Conservation (phyloP, 2,113 vertebrate species). For the Siniperca knerii region DNA sequence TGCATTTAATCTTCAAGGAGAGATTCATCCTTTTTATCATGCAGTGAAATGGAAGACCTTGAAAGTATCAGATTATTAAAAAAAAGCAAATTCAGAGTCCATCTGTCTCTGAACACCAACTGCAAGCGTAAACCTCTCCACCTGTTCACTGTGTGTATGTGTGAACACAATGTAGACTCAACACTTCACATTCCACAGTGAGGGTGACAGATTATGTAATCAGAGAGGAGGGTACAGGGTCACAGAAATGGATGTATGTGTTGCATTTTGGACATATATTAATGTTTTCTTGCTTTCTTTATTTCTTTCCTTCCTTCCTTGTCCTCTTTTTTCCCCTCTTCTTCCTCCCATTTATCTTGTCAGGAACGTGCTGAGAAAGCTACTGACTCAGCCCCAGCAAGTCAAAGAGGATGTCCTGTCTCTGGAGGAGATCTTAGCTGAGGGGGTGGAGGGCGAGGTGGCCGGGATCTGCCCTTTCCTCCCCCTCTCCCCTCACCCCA, state of each 20-base stretch:
- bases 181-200: constrained; percentile 69
- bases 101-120: constrained; percentile 61
- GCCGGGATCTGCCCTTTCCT: constrained; percentile 73
- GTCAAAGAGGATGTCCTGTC: constrained; percentile 94
- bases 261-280: constrained; percentile 14
- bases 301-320: constrained; percentile 9
- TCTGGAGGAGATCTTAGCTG: constrained; percentile 96
- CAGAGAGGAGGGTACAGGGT: constrained; percentile 42
- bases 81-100: not conserved
- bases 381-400: constrained; percentile 95
- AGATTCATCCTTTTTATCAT: constrained; percentile 22
- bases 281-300: constrained; percentile 15
- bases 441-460: constrained; percentile 91
- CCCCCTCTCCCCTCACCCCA: constrained; percentile 68
- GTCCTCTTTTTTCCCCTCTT: not conserved
- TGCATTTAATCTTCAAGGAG: constrained; percentile 1
- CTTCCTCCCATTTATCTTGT: constrained; percentile 31
- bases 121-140: constrained; percentile 57
- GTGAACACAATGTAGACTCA: constrained; percentile 71
- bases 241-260: constrained; percentile 27
- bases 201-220: constrained; percentile 66
- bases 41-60: not conserved
- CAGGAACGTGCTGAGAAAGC: constrained; percentile 96
- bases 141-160: constrained; percentile 69
- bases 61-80: not conserved